Evolutionary conservation across 2,113 vertebrate species (phyloP).

Genomic region (Cnemophilus loriae): DNA sequence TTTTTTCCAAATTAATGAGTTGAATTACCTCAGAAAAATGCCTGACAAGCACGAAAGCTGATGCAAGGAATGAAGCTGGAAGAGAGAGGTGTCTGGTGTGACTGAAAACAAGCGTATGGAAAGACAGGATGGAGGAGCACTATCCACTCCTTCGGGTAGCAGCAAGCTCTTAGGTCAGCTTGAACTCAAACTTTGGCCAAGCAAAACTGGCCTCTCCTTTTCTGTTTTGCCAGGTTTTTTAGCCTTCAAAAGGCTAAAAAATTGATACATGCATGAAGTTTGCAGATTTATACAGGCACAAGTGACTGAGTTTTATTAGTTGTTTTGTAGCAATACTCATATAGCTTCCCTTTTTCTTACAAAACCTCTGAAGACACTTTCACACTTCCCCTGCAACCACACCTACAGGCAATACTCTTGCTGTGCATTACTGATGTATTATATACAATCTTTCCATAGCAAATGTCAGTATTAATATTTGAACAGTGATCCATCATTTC

Average conservation of each 20-base stretch:
- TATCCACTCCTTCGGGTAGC: neutral
- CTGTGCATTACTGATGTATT: neutral
- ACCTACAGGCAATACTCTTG: neutral
- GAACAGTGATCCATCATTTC: neutral
- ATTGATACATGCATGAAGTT: neutral
- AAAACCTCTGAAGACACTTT: neutral
- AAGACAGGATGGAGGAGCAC: neutral
- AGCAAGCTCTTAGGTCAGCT: neutral
- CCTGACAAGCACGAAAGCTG: neutral
- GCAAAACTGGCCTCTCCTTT: neutral
- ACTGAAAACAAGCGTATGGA: neutral
- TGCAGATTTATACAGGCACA: neutral
- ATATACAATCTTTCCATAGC: neutral
- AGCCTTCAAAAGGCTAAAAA: neutral
- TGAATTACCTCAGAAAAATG: neutral
- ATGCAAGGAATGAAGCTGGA: neutral
- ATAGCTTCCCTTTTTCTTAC: neutral
- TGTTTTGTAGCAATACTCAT: neutral
- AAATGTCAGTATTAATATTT: slow-evolving; percentile 1
- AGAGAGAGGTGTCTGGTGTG: neutral
- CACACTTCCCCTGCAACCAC: neutral
- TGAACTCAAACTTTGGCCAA: neutral
- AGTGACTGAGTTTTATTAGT: neutral
- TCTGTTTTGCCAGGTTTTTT: neutral
- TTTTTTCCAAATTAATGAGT: neutral